These are phyloP conservation scores for Carapus acus DNA, from an alignment of 2,797 vertebrate genomes.

Conservation along the genomic window DNA sequence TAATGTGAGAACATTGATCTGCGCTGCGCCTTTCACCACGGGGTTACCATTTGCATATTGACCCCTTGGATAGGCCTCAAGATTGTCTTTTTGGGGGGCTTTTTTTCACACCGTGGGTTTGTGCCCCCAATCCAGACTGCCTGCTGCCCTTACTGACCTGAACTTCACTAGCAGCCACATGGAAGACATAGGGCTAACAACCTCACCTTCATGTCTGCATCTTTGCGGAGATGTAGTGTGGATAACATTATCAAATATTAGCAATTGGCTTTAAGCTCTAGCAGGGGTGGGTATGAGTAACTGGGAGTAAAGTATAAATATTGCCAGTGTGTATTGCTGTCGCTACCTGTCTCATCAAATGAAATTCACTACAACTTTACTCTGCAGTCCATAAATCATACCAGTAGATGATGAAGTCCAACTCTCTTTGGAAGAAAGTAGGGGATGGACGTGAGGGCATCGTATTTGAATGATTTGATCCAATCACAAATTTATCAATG, in stretches of 20 bases:
- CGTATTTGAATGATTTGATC: no score
- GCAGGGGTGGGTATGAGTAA: background rate
- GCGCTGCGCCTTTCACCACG: constrained; percentile 51
- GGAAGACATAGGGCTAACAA: constrained; percentile 32
- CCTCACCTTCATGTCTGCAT: constrained; percentile 38
- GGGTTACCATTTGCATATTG: constrained; percentile 71
- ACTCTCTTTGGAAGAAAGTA: background rate
- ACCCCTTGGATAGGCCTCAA: constrained; percentile 50
- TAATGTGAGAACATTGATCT: constrained; percentile 70
- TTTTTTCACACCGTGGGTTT: constrained; percentile 53
- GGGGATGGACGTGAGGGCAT: no score
- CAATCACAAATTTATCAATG: no score
- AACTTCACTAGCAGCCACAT: constrained; percentile 56
- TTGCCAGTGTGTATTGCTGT: background rate
- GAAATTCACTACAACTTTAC: background rate
- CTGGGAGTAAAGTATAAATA: background rate
- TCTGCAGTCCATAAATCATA: background rate
- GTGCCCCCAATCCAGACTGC: constrained; percentile 44
- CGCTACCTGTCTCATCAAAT: background rate
- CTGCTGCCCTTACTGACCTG: constrained; percentile 60
- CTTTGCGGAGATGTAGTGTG: constrained; percentile 13
- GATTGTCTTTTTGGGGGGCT: no score
- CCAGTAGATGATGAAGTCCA: background rate
- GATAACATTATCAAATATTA: background rate
- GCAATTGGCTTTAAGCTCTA: background rate